Base-by-base conservation (phyloP, 2,888 invertebrate species). In the Liposcelis brunnea region DNA sequence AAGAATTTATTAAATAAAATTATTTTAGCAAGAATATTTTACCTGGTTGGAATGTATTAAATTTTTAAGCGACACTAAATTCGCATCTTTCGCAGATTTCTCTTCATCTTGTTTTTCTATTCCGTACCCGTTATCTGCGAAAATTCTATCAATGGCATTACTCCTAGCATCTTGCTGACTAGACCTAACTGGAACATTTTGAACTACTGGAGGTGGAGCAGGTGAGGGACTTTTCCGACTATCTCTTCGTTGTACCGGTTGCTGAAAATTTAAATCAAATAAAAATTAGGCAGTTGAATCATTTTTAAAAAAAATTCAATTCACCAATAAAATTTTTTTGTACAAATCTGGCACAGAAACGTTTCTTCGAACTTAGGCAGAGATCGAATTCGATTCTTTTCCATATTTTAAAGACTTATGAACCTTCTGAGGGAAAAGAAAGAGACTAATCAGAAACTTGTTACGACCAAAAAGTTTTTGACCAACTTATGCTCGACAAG, bases 21-120 rank as follows among this genome's bases (percentile, higher is more conserved):
- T 5, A 40, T 40, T 40, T 40, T 7, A 15, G 7, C 35, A 35
- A 35, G 10, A 35, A 7, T 16, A 10, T 7, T 7, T 35, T 40
- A 40, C 40, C 52, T 65, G 65, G 59, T 58, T 68, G 66, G 69
- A 69, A 66, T 69, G 70, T 64, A 60, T 53, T 47, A 60, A 59
- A 52, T 60, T 64, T 50, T 63, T 61, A 43, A 64, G 58, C 43
- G 66, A 62, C 40, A 68, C 63, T n/a, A 19, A 18, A 15, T 10
- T 44, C 10, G 35, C 11, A 61, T 53, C 44, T 59, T 54, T 54
- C 4, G 55, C 50, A 2, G 55, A 47, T 16, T 57, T 56, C 21
- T 62, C 62, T 8, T 60, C 60, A 47, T 55, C 51, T 5, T 45
- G 43, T 40, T 50, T 51, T 38, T 51, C 50, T 14, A 40, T 58